A percentile compares a stretch with the other conserved stretches of the same genome.
Conservation (phyloP, 2,888 invertebrate species). For the Lacanobia wlatinum region DNA sequence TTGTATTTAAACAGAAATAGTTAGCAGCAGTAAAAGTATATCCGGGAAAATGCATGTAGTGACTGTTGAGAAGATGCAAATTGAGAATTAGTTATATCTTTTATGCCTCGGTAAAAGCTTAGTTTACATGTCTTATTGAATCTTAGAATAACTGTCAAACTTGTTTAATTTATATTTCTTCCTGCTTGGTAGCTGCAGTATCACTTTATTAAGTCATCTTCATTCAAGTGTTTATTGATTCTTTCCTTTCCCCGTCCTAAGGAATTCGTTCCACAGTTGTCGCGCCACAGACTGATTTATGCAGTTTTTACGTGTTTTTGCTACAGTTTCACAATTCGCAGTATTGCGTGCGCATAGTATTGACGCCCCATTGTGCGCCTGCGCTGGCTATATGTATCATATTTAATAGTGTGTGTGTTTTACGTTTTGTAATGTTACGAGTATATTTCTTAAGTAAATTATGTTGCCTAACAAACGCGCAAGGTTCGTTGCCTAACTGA, state of each 20-base stretch:
- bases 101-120: neutral
- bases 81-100: neutral
- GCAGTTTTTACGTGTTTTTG: constrained; percentile 58
- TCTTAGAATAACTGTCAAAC: neutral
- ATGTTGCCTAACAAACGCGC: constrained; percentile 58
- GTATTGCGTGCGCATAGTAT: constrained; percentile 59
- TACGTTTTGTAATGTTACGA: constrained; percentile 63
- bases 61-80: constrained; percentile 21
- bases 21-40: constrained; percentile 15
- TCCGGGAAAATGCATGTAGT: constrained; percentile 20
- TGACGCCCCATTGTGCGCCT: constrained; percentile 67
- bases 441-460: constrained; percentile 65
- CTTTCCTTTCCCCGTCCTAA: constrained; percentile 28
- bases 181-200: neutral
- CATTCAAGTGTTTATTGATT: constrained; percentile 13
- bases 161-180: neutral
- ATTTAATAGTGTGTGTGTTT: constrained; percentile 61
- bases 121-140: neutral
- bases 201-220: neutral
- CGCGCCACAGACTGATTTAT: constrained; percentile 50
- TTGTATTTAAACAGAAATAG: constrained; percentile 47
- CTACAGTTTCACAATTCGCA: constrained; percentile 63
- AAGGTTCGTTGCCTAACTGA: constrained; percentile 57
- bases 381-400: constrained; percentile 62
- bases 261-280: constrained; percentile 48